phyloP scores from a whole-genome alignment of 2,113 vertebrate species.

The Ursus arctos region DNA sequence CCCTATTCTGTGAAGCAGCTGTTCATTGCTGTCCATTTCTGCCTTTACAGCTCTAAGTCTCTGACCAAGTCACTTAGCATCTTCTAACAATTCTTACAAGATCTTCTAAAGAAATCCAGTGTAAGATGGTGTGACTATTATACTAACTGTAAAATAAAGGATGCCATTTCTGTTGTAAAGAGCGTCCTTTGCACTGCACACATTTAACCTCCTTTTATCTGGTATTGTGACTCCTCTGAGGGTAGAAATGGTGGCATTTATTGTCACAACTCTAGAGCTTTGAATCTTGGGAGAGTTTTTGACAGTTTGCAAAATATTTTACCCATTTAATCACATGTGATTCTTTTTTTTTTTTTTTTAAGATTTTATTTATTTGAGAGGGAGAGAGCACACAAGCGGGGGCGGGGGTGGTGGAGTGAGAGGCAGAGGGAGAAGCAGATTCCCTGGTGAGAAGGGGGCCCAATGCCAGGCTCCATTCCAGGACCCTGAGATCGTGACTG shows the following conservation, averaged over 20 bases:
- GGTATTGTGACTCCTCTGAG: neutral
- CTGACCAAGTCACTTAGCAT: slow-evolving; percentile 35
- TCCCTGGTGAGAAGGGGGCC: neutral
- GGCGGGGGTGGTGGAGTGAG: neutral
- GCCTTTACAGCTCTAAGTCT: slow-evolving; percentile 4
- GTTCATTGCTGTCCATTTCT: slow-evolving; percentile 10
- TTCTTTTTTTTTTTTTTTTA: neutral
- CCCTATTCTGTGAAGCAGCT: neutral
- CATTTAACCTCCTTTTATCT: neutral
- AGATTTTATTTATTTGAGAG: neutral
- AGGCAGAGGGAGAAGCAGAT: neutral
- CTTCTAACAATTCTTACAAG: neutral
- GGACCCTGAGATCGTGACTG: neutral
- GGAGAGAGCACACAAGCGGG: neutral
- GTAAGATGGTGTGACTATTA: neutral
- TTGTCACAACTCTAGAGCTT: neutral
- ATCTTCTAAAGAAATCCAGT: neutral
- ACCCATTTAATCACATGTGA: neutral
- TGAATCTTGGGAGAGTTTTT: neutral
- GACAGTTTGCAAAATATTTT: neutral
- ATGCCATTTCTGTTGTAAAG: neutral
- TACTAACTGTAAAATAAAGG: neutral
- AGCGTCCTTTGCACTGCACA: neutral
- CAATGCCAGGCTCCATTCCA: neutral
- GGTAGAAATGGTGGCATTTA: neutral